These are phyloP conservation scores for Protaetia brevitarsis DNA, from an alignment of 1,140 invertebrate genomes.

Conservation along the genomic window DNA sequence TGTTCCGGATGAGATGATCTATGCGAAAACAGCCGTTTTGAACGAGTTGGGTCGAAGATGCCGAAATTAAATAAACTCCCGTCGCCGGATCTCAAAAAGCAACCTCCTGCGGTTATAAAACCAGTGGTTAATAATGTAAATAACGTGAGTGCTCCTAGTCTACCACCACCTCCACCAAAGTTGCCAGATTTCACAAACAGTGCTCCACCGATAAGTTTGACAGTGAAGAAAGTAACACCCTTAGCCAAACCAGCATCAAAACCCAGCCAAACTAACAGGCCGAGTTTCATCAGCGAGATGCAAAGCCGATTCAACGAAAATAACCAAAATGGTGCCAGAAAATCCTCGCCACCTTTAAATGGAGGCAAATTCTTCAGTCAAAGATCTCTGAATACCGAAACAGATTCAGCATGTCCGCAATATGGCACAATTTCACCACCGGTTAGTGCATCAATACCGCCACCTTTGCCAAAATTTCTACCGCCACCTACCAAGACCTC, in stretches of 20 bases:
- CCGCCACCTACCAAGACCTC: neutral
- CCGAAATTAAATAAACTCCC: slow-evolving; percentile 7
- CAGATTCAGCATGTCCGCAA: too few relatives aligned
- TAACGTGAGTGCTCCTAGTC: neutral
- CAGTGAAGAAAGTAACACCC: neutral
- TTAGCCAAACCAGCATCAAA: neutral
- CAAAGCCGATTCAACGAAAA: slow-evolving; percentile 4
- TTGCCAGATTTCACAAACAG: neutral
- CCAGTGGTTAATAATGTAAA: neutral
- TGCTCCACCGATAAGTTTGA: neutral
- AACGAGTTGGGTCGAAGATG: neutral
- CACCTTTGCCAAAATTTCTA: neutral
- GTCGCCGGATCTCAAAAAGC: neutral
- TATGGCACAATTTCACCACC: too few relatives aligned
- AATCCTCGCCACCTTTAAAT: neutral
- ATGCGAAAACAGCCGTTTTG: slow-evolving; percentile 20
- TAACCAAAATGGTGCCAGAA: neutral
- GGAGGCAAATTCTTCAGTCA: neutral
- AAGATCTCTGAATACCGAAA: too few relatives aligned
- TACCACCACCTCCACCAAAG: neutral
- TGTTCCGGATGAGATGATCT: slow-evolving; percentile 13
- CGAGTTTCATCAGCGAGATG: slow-evolving; percentile 13
- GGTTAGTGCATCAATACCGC: too few relatives aligned
- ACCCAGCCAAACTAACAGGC: neutral
- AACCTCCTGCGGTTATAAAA: too few relatives aligned